These are phyloP conservation scores for Chalcis sispes DNA, from an alignment of 2,888 invertebrate species.

Conservation along the genomic window DNA sequence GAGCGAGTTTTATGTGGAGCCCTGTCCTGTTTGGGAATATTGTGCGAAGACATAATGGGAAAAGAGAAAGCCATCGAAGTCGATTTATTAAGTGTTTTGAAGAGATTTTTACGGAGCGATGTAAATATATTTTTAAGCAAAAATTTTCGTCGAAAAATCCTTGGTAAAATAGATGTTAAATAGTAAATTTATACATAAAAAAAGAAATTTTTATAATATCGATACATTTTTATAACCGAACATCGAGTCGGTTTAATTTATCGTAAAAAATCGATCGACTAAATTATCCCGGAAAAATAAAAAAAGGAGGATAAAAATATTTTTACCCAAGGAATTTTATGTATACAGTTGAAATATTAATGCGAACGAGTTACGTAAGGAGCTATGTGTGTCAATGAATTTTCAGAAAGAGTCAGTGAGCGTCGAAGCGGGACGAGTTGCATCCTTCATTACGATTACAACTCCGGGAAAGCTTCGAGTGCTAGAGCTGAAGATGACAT, in stretches of 20 bases:
- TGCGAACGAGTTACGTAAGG: too few relatives aligned
- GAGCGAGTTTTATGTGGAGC: constrained; percentile 65
- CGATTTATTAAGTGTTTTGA: constrained; percentile 69
- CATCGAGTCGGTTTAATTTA: too few relatives aligned
- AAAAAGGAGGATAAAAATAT: too few relatives aligned
- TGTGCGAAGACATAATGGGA: constrained; percentile 70
- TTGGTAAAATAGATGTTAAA: too few relatives aligned
- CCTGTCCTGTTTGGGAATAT: constrained; percentile 69
- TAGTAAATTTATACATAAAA: neutral
- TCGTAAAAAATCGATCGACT: too few relatives aligned
- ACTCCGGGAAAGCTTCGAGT: constrained; percentile 59
- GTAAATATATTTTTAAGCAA: too few relatives aligned
- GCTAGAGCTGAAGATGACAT: constrained; percentile 36
- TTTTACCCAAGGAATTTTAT: neutral
- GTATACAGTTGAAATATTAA: too few relatives aligned
- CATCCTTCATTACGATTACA: constrained; percentile 64
- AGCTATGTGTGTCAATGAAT: too few relatives aligned
- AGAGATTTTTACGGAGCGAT: constrained; percentile 68
- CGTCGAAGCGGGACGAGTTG: constrained; percentile 59
- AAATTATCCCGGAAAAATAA: too few relatives aligned
- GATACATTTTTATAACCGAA: too few relatives aligned
- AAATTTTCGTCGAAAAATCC: too few relatives aligned
- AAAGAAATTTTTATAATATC: too few relatives aligned
- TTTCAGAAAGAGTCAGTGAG: constrained; percentile 61
- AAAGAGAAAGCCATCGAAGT: constrained; percentile 71